phyloP scores from a whole-genome alignment of 2,113 vertebrate species.

The human (Homo sapiens) region GRCh38 chr3:26477001-26477500 shows the following conservation, averaged over 20 bases:
- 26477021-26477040: background rate
- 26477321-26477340: background rate
- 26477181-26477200: background rate
- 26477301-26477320: background rate
- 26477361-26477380: background rate
- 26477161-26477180: background rate
- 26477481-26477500: background rate
- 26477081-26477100: background rate
- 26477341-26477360: background rate
- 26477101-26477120: background rate
- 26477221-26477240: background rate
- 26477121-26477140: background rate
- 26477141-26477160: background rate
- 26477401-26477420: background rate
- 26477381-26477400: background rate
- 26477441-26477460: background rate
- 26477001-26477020: background rate
- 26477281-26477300: background rate
- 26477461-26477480: background rate
- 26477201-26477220: background rate
- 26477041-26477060: background rate
- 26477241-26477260: background rate
- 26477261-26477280: background rate
- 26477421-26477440: background rate
- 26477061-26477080: background rate